These are phyloP conservation scores for Cephalopterus ornatus DNA, from an alignment of 2,113 vertebrate species.

Conservation along the genomic window DNA sequence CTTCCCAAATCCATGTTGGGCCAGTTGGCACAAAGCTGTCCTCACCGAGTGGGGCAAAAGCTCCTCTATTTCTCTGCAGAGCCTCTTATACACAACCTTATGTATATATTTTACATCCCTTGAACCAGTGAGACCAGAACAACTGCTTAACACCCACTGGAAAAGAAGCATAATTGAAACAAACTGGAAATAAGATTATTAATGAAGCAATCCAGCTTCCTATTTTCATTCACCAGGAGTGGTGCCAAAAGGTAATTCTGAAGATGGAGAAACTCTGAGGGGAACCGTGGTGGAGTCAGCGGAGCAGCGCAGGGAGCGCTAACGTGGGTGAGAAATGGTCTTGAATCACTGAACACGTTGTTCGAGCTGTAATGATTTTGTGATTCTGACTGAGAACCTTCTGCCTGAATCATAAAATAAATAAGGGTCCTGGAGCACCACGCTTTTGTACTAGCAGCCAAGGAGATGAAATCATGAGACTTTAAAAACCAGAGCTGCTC, in stretches of 20 bases:
- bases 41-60: rapidly evolving
- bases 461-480: slow-evolving; percentile 42
- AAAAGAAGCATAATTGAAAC: slow-evolving; percentile 51
- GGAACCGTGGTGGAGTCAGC: not conserved
- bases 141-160: not conserved
- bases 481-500: slow-evolving; percentile 32
- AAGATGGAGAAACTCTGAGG: not conserved
- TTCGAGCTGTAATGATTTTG: not conserved
- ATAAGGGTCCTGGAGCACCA: slow-evolving; percentile 25
- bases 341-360: not conserved
- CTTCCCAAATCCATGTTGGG: not conserved
- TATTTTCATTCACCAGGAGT: slow-evolving; percentile 14
- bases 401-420: slow-evolving; percentile 30
- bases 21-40: not conserved
- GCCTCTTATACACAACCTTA: not conserved
- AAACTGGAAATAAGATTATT: slow-evolving; percentile 29
- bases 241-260: slow-evolving; percentile 20
- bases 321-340: not conserved
- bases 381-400: slow-evolving; percentile 33
- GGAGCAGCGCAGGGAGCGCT: not conserved
- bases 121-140: not conserved
- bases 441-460: not conserved
- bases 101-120: not conserved
- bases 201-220: slow-evolving; percentile 37
- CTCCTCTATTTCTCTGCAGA: not conserved